Evolutionary conservation across 2,888 invertebrate species (phyloP), one percentile per base, ranked within the genome.

Genomic region (Cantharis nigra): DNA sequence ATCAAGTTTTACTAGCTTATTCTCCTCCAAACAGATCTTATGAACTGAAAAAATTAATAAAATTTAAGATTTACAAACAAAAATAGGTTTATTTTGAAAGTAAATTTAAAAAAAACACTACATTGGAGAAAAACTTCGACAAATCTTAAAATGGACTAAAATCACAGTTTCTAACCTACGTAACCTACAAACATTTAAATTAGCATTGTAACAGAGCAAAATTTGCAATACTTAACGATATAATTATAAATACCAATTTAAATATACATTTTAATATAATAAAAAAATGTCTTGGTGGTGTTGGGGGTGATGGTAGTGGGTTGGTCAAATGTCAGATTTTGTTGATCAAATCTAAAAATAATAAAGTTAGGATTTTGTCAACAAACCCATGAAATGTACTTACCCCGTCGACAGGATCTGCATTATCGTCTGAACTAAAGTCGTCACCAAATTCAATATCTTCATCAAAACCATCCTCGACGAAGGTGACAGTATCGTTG

Each of bases 371-470:
- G 7, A 49, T n/a, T n/a, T n/a, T 9, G 1, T 13, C 10, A 7
- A 49, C 49, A n/a, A n/a, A 23, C 26, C 26, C 23, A 10, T 11
- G 9, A 16, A 65, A 16, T 33, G 18, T 18, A 83, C 85, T 80
- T 85, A 85, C 85, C 73, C 84, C 91, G 89, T 93, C 93, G 82
- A 93, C 93, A 77, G 92, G 92, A 89, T 94, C 94, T 82, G 92
- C 96, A 90, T 97, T 96, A 87, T 96, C 96, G 85, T 95, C 96
- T 85, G 96, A 96, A 89, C 96, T 96, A 87, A 97, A 96, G 90
- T 97, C 96, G 90, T 98, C 97, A 83, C 97, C 97, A 87, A 98
- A 98, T 89, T 97, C 97, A 90, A 98, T 98, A 88, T 98, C 97
- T 89, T 98, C 98, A 90, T 98, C 98, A 87, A 96, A 94, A 84